Conservation (phyloP, 2,888 invertebrate genomes). For the Apodemia mormo region DNA sequence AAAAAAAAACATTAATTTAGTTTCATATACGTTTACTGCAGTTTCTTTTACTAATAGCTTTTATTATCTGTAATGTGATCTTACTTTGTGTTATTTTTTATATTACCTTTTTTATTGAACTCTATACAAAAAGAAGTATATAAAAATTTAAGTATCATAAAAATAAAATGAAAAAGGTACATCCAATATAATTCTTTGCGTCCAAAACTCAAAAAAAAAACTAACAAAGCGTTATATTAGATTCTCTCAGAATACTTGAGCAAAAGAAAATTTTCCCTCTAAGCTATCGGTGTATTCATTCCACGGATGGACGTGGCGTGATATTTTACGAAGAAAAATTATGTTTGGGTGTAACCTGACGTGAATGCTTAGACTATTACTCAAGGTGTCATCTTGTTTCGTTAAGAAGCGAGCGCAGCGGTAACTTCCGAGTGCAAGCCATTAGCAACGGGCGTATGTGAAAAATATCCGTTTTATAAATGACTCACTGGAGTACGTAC, state of each 20-base stretch:
- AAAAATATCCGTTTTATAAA: slow-evolving; percentile 6
- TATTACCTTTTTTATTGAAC: too few species aligned
- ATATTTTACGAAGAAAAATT: slow-evolving; percentile 67
- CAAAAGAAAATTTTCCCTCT: slow-evolving; percentile 24
- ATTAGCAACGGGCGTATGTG: slow-evolving; percentile 22
- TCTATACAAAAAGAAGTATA: too few species aligned
- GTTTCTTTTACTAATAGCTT: too few species aligned
- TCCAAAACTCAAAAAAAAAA: neutral
- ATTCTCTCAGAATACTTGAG: slow-evolving; percentile 21
- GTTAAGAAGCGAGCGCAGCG: slow-evolving; percentile 32
- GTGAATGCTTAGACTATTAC: slow-evolving; percentile 65
- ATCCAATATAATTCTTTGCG: neutral
- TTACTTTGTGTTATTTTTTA: too few species aligned
- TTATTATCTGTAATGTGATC: too few species aligned
- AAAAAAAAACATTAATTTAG: too few species aligned
- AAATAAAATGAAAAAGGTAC: neutral
- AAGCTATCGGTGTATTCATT: slow-evolving; percentile 45
- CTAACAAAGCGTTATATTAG: slow-evolving; percentile 2
- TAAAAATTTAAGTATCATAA: neutral
- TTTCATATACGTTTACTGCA: too few species aligned
- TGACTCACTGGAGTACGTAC: neutral
- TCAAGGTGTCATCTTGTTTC: slow-evolving; percentile 67
- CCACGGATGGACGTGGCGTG: slow-evolving; percentile 46
- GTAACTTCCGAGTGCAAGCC: slow-evolving; percentile 23
- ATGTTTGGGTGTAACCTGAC: slow-evolving; percentile 58